Base-by-base conservation (phyloP, 2,888 invertebrate species). In the Torymus auratus region DNA sequence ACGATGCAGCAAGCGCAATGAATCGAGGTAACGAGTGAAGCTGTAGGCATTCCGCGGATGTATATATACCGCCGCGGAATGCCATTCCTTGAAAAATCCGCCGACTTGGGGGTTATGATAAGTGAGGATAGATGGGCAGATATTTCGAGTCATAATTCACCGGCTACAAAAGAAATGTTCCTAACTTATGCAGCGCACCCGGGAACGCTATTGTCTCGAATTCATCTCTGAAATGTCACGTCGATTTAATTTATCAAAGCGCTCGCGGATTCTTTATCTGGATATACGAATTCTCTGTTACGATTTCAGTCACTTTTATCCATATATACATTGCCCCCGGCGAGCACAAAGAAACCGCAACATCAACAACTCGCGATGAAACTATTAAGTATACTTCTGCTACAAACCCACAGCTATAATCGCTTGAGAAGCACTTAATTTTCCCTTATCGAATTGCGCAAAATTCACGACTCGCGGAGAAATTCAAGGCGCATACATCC, bases 71-170 rank as follows among this genome's bases (percentile, higher is more conserved):
- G 23, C 12, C 5, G n/a, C 15, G 52, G 62, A 62, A 72, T 53
- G 53, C 28, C 53, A 62, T 72, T 50, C 53, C 68, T 11, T 41
- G 60, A 67, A 12, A 55, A 10, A 52, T 14, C 15, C 28, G 28
- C 17, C 0, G 13, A n/a, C 7, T 3, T 15, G 7, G 41, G 14
- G 1, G 15, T 55, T 14, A 28, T 61, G 55, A 76, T 55, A 75
- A 69, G 28, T 17, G 61, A 53, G 60, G 14, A n/a, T 55, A 53
- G 55, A 69, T 68, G 5, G 28, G 13, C 4, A 60, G 52, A 61
- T 52, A 69, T 15, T 11, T 5, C 5, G 28, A 64, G 17, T 60
- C 62, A 55, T 62, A 62, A 77, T 76, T 76, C 61, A 55, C 15
- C 3, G 3, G 23, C n/a, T 62, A 13, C 28, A 28, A 28, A 28